Conservation (phyloP, 2,888 invertebrate species). For the Amorpha juglandis region DNA sequence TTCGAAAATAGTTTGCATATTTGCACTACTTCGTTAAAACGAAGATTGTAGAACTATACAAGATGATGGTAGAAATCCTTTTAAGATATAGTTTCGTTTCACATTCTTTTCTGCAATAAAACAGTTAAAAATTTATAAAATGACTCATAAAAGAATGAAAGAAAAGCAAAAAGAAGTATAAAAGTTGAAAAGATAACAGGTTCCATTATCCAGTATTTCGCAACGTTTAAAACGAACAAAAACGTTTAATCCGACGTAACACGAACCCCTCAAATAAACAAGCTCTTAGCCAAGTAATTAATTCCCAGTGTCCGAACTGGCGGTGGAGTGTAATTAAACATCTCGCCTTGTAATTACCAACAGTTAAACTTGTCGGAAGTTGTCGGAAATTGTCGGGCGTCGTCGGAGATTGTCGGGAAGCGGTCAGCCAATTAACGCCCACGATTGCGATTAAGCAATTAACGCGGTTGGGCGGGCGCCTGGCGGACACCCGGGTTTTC, state of each 20-base stretch:
- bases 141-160: not conserved
- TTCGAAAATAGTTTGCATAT: too few relatives aligned
- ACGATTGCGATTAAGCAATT: slow-evolving; percentile 81
- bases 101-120: too few relatives aligned
- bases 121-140: not conserved
- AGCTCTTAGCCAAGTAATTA: slow-evolving; percentile 69
- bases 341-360: slow-evolving; percentile 81
- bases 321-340: slow-evolving; percentile 79
- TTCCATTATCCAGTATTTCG: slow-evolving; percentile 8
- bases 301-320: slow-evolving; percentile 70
- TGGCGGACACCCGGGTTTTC: slow-evolving; percentile 55
- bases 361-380: slow-evolving; percentile 69
- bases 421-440: slow-evolving; percentile 80
- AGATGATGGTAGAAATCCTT: too few relatives aligned
- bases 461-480: slow-evolving; percentile 79
- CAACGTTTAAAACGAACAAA: slow-evolving; percentile 24
- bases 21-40: too few relatives aligned
- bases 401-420: slow-evolving; percentile 68
- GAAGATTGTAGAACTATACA: too few relatives aligned
- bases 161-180: slow-evolving; percentile 1
- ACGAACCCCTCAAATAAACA: slow-evolving; percentile 56
- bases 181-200: slow-evolving; percentile 5
- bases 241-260: slow-evolving; percentile 40
- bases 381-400: slow-evolving; percentile 62
- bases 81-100: too few relatives aligned